Conservation (phyloP, 2,888 invertebrate species). For the Syrphus vitripennis region DNA sequence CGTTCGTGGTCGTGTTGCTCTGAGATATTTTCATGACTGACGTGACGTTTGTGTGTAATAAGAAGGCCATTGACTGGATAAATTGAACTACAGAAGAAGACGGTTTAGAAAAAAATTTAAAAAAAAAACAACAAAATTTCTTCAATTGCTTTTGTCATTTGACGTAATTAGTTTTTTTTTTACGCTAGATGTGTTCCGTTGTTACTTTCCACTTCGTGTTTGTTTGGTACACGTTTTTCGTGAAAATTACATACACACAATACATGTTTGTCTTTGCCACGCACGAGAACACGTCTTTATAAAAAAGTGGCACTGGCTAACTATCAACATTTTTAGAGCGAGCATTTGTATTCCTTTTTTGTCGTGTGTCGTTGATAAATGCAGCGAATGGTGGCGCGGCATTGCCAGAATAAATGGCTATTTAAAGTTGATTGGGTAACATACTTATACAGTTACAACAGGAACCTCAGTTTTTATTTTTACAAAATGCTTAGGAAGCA, state of each 20-base stretch:
- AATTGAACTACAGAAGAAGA: conserved; percentile 36
- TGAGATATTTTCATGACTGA: conserved; percentile 15
- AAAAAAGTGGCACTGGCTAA: neutral
- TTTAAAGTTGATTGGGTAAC: neutral
- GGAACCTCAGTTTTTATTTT: no score
- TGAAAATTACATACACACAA: conserved; percentile 32
- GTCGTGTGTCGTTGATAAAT: neutral
- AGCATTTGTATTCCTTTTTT: neutral
- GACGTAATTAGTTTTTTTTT: conserved; percentile 63
- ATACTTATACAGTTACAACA: no score
- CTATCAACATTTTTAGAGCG: conserved; percentile 11
- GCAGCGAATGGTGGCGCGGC: neutral
- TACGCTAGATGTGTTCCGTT: conserved; percentile 45
- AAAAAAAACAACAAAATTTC: conserved; percentile 15
- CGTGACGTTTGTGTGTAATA: conserved; percentile 43
- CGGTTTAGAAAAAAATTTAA: conserved; percentile 1
- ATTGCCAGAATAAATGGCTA: neutral
- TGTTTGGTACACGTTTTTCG: conserved; percentile 27
- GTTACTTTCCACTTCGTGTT: conserved; percentile 19
- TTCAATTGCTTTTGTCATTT: conserved; percentile 63
- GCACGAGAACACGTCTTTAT: conserved; percentile 15
- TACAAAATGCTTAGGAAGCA: neutral
- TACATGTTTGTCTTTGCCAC: conserved; percentile 27
- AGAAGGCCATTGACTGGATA: conserved; percentile 61
- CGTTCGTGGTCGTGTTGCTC: neutral